These are phyloP conservation scores for Stegana nigrithorax DNA, from an alignment of 2,888 invertebrate genomes.

Conservation along the genomic window DNA sequence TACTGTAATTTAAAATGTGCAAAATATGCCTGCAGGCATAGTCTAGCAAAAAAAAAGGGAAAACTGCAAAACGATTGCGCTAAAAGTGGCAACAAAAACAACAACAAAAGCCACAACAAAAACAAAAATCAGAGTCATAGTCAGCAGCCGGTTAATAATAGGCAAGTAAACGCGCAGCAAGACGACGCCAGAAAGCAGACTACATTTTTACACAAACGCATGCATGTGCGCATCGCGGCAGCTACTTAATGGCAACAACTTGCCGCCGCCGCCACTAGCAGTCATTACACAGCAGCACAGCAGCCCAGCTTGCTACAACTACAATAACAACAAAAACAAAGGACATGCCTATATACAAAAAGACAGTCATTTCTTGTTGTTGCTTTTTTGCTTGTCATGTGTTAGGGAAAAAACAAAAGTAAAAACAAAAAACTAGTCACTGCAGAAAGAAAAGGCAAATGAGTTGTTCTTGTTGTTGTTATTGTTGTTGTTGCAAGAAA, in stretches of 20 bases:
- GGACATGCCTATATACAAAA: background rate
- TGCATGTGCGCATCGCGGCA: too few relatives aligned
- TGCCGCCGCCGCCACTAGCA: too few relatives aligned
- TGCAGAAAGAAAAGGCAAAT: too few relatives aligned
- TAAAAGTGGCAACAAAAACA: background rate
- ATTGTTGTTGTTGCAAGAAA: too few relatives aligned
- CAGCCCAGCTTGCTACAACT: too few relatives aligned
- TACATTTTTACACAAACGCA: background rate
- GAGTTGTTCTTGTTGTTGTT: too few relatives aligned
- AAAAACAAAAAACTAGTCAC: background rate
- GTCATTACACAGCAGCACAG: too few relatives aligned
- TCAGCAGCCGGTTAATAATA: background rate
- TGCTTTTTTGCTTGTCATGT: too few relatives aligned
- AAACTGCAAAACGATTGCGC: background rate
- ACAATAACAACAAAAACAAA: background rate
- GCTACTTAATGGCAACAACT: too few relatives aligned
- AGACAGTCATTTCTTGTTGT: too few relatives aligned
- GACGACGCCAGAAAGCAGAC: constrained; percentile 4
- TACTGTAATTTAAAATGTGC: constrained; percentile 24
- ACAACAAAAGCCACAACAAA: background rate
- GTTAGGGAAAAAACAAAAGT: background rate
- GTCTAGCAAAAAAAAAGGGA: background rate
- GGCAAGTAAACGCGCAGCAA: background rate
- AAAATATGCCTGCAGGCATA: constrained; percentile 20
- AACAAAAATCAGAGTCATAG: too few relatives aligned